Evolutionary conservation across 2,888 invertebrate species (phyloP).

Genomic region (Netelia fuscicornis): DNA sequence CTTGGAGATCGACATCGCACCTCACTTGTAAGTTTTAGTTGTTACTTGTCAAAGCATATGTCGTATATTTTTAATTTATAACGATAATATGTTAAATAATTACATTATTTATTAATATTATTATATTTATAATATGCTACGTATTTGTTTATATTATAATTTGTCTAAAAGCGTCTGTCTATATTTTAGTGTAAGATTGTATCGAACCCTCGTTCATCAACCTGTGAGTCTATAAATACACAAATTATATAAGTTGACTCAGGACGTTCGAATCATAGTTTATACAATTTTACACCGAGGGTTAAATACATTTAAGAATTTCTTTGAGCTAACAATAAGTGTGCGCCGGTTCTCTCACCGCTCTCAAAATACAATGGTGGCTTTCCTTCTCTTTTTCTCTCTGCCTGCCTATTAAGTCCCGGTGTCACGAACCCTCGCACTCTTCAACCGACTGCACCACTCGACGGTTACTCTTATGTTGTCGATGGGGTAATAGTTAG

Average conservation of each 20-base stretch:
- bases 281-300: not conserved
- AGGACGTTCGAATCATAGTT: not conserved
- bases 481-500: conserved; percentile 51
- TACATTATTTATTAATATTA: too few species aligned
- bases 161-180: too few species aligned
- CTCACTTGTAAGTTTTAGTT: not conserved
- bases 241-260: too few species aligned
- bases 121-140: too few species aligned
- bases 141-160: too few species aligned
- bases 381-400: not conserved
- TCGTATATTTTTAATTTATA: not conserved
- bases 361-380: not conserved
- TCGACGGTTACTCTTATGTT: conserved; percentile 18
- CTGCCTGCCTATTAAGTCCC: not conserved
- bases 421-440: conserved; percentile 35
- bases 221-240: too few species aligned
- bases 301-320: conserved; percentile 6
- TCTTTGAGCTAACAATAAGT: conserved; percentile 3
- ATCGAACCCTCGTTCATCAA: too few species aligned
- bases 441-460: conserved; percentile 25
- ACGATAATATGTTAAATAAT: not conserved
- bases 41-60: not conserved
- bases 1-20: too few species aligned
- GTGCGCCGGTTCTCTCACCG: not conserved
- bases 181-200: too few species aligned